Percentiles rank a stretch among this genome's conserved stretches.
Conservation (phyloP, 1,140 invertebrate species). For the Anthonomus grandis region DNA sequence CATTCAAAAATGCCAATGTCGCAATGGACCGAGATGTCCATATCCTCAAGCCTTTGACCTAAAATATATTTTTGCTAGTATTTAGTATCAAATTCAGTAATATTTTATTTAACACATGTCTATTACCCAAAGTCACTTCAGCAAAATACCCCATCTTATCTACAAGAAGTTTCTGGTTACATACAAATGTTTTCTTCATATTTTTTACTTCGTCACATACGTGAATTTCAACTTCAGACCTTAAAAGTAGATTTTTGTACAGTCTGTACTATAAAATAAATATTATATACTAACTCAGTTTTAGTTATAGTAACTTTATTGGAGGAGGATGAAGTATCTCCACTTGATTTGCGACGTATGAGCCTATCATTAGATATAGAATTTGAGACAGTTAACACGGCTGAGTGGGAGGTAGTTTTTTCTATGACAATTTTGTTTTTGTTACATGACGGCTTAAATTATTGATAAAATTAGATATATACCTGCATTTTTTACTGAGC, state of each 20-base stretch:
- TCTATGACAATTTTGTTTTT: too few species aligned
- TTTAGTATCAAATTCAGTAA: constrained; percentile 2
- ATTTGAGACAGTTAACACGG: too few species aligned
- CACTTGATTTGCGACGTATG: constrained; percentile 24
- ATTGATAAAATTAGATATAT: too few species aligned
- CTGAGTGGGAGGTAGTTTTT: too few species aligned
- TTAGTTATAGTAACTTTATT: constrained; percentile 21
- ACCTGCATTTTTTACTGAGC: constrained; percentile 18
- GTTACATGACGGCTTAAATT: too few species aligned
- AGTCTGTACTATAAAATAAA: background rate
- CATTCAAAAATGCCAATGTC: constrained; percentile 92
- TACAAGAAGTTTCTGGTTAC: constrained; percentile 78
- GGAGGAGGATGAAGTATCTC: constrained; percentile 7
- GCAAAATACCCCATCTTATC: constrained; percentile 94
- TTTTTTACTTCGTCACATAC: constrained; percentile 85
- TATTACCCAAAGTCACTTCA: constrained; percentile 69
- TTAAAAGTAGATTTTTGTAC: constrained; percentile 38
- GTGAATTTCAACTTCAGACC: constrained; percentile 80
- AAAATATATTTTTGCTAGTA: background rate
- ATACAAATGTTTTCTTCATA: constrained; percentile 82
- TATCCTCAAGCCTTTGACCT: constrained; percentile 84
- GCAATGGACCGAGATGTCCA: constrained; percentile 95
- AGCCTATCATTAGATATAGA: background rate
- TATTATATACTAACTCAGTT: constrained; percentile 25
- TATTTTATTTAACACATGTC: too few species aligned